These are phyloP conservation scores for Actinostola sp. DNA, from an alignment of 92 coral and sea anemone species.

Conservation along the genomic window DNA sequence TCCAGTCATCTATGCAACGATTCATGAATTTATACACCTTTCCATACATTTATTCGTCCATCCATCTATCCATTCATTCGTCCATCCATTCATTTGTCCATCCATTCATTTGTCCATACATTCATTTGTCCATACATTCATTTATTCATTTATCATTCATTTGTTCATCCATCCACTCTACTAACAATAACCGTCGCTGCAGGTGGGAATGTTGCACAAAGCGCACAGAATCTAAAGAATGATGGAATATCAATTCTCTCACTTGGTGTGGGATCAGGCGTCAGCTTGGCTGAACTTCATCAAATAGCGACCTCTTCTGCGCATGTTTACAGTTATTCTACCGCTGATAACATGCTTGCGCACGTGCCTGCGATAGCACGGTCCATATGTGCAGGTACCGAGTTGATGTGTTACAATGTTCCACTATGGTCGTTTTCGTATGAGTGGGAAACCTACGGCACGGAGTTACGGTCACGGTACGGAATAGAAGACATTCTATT, in stretches of 20 bases:
- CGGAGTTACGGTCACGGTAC: too few relatives aligned
- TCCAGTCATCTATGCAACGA: too few relatives aligned
- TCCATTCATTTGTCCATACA: not conserved
- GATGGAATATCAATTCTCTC: conserved; percentile 23
- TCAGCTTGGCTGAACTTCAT: conserved; percentile 17
- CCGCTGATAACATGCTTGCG: conserved; percentile 5
- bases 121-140: not conserved
- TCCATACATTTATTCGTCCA: not conserved
- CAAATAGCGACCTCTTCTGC: conserved; percentile 19
- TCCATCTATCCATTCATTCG: not conserved
- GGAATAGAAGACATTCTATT: too few relatives aligned
- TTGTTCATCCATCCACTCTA: not conserved
- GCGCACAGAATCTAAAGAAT: conserved; percentile 19
- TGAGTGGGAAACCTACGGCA: too few relatives aligned
- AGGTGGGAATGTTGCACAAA: conserved; percentile 15
- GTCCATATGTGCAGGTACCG: conserved; percentile 41
- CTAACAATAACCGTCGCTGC: too few relatives aligned
- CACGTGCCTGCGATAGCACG: conserved; percentile 4
- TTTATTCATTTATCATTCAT: too few relatives aligned
- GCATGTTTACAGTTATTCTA: conserved; percentile 14
- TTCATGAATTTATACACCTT: too few relatives aligned
- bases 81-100: not conserved
- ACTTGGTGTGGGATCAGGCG: conserved; percentile 21
- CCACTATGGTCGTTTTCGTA: too few relatives aligned
- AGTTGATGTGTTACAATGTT: too few relatives aligned